phyloP scores from a whole-genome alignment of 2,888 invertebrate genomes.

The Hetaerina titia region DNA sequence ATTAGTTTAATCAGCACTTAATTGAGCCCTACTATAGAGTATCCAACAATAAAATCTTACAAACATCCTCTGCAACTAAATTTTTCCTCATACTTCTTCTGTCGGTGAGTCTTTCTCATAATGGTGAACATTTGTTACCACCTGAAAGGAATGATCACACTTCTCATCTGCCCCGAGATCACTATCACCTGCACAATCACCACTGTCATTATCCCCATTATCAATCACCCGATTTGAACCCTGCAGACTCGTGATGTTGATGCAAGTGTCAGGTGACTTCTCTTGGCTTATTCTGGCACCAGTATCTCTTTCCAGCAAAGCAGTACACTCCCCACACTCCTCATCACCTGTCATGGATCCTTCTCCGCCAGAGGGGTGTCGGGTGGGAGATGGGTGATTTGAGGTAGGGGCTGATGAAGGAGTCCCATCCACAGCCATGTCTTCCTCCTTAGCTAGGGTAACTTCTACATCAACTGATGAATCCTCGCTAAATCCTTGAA shows the following conservation, averaged over 20 bases:
- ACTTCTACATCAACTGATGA: slow-evolving; percentile 3
- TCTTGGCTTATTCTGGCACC: neutral
- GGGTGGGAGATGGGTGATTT: neutral
- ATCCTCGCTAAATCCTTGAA: slow-evolving; percentile 33
- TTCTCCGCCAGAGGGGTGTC: neutral
- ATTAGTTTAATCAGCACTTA: neutral
- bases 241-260: slow-evolving; percentile 9
- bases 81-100: slow-evolving; percentile 30
- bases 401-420: neutral
- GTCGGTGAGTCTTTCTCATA: slow-evolving; percentile 41
- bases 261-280: slow-evolving; percentile 20
- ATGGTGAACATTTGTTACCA: slow-evolving; percentile 15
- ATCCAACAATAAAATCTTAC: neutral
- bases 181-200: neutral
- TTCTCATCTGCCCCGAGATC: neutral
- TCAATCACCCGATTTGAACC: slow-evolving; percentile 20
- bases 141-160: slow-evolving; percentile 41
- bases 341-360: slow-evolving; percentile 20
- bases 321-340: slow-evolving; percentile 25
- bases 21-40: slow-evolving; percentile 16
- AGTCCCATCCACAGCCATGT: slow-evolving; percentile 7
- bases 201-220: neutral
- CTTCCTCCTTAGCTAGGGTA: slow-evolving; percentile 34
- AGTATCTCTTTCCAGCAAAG: neutral
- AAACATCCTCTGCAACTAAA: neutral